Evolutionary conservation across 2,888 invertebrate genomes (phyloP), one percentile per base, ranked within the genome.

Genomic region (Fragum fragum): DNA sequence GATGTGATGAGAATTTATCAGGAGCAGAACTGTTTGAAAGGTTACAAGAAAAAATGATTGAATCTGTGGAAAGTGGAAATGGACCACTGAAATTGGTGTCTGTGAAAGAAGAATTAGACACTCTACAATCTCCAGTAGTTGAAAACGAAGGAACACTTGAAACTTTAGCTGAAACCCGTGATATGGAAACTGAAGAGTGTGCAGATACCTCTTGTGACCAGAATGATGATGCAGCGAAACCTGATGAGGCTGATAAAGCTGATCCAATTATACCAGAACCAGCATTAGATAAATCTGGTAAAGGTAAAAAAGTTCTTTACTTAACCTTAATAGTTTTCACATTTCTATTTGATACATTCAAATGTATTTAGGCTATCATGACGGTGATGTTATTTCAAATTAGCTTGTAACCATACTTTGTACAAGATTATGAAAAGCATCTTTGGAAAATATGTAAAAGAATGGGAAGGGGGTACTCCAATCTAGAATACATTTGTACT

Each of bases 21-120:
- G 82, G 73, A 57, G 26, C 32, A 23, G 75, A 79, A 68, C 28
- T 85, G 5, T 77, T 77, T 69, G 75, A 68, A 32, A 77, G 77
- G 75, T 72, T 80, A 75, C 75, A 85, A 26, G 69, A 66, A n/a
- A 79, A 79, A 80, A 77, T 80, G 74, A 72, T 77, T 11, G 81
- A 82, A 26, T 74, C 85, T 21, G 42, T 80, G 14, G 79, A 81
- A 57, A 77, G 59, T 69, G 59, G 59, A 0, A 68, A 73, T 23
- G 75, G 70, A 52, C 85, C 81, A 5, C 59, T 81, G n/a, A 32
- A 32, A 18, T 59, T 79, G 23, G 53, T 21, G n/a, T 21, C 36
- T 2, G 36, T 72, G 1, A 42, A 32, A 1, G 71, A 36, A 32
- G 68, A 59, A 28, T 29, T 23, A 6, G 47, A 26, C 21, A 47